Percentiles rank a stretch among this genome's conserved stretches.
These are phyloP conservation scores for Acinonyx jubatus DNA, from an alignment of 2,113 vertebrate genomes.

Conservation along the genomic window DNA sequence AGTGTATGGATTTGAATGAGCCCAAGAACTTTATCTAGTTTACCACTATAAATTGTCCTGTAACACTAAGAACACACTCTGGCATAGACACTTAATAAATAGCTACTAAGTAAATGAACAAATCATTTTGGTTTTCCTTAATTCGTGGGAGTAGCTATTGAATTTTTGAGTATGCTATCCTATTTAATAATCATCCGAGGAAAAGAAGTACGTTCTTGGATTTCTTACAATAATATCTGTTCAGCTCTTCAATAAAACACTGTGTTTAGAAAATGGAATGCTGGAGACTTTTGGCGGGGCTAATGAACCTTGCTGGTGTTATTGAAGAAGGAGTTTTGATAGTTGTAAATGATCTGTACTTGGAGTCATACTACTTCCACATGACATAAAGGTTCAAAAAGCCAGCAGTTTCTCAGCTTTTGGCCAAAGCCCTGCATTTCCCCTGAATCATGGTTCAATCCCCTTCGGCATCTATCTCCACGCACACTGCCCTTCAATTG, in stretches of 20 bases:
- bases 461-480: constrained; percentile 39
- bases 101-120: constrained; percentile 53
- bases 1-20: constrained; percentile 33
- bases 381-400: constrained; percentile 58
- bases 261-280: constrained; percentile 66
- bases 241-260: constrained; percentile 29
- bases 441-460: constrained; percentile 16
- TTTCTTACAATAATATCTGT: constrained; percentile 55
- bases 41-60: background rate
- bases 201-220: constrained; percentile 47
- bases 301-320: constrained; percentile 76
- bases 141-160: background rate
- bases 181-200: constrained; percentile 44
- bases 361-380: constrained; percentile 33
- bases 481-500: background rate
- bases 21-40: background rate
- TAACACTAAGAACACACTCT: background rate
- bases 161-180: constrained; percentile 39
- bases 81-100: background rate
- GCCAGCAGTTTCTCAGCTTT: constrained; percentile 28
- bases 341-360: constrained; percentile 52
- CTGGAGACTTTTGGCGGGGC: constrained; percentile 42
- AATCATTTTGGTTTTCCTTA: constrained; percentile 39
- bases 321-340: constrained; percentile 55
- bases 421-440: constrained; percentile 27